Conservation (phyloP, 2,888 invertebrate genomes). For the Erebia ligea region DNA sequence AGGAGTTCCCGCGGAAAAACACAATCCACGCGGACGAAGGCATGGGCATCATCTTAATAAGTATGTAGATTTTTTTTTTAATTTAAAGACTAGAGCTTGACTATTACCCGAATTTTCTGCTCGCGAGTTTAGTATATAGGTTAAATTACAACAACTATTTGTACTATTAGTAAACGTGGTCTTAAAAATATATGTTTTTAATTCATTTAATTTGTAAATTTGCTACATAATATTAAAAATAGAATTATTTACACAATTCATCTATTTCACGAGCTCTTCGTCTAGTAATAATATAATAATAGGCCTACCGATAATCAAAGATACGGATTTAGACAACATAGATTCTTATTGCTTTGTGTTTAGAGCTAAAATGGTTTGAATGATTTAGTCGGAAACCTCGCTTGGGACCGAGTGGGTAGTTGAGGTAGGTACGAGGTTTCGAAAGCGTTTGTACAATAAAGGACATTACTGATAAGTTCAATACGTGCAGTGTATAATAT, state of each 20-base stretch:
- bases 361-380: constrained; percentile 3
- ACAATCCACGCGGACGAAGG: too few species aligned
- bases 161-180: too few species aligned
- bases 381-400: constrained; percentile 29
- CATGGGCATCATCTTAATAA: too few species aligned
- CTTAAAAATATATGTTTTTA: too few species aligned
- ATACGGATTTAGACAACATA: constrained; percentile 6
- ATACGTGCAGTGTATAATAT: constrained; percentile 24
- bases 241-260: too few species aligned
- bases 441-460: constrained; percentile 62
- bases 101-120: not conserved
- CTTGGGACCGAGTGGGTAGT: constrained; percentile 57
- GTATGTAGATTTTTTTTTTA: too few species aligned
- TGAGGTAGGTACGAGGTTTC: constrained; percentile 51
- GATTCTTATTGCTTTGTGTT: constrained; percentile 8
- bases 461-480: constrained; percentile 33
- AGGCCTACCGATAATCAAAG: constrained; percentile 26
- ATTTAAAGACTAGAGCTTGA: too few species aligned
- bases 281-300: constrained; percentile 23
- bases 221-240: too few species aligned
- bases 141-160: too few species aligned
- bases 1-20: too few species aligned
- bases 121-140: too few species aligned
- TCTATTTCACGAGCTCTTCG: constrained; percentile 3
- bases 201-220: too few species aligned